These are phyloP conservation scores for Hirudinaria manillensis DNA, from an alignment of 2,888 invertebrate species.

Conservation along the genomic window DNA sequence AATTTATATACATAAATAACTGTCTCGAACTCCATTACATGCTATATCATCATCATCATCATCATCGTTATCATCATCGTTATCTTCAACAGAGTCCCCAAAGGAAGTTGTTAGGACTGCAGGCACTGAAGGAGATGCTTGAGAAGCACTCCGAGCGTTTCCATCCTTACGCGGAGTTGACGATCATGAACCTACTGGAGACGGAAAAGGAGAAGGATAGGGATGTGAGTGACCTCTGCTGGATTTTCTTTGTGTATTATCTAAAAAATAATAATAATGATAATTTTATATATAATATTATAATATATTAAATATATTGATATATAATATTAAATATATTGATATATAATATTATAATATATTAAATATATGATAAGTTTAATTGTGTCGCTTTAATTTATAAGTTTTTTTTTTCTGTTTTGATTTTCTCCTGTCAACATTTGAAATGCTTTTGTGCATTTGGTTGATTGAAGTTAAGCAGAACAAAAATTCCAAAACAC, in stretches of 20 bases:
- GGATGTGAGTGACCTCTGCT: conserved; percentile 50
- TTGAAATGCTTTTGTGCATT: no score
- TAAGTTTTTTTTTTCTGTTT: no score
- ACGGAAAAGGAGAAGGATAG: conserved; percentile 66
- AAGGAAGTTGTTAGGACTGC: conserved; percentile 62
- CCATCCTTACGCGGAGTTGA: conserved; percentile 80
- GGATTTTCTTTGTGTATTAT: background rate
- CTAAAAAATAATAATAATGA: background rate
- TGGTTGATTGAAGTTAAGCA: no score
- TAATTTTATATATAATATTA: background rate
- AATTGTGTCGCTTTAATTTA: no score
- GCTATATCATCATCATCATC: no score
- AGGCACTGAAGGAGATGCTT: conserved; percentile 77
- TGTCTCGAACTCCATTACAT: no score
- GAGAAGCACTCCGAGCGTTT: conserved; percentile 71
- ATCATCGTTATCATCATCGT: background rate
- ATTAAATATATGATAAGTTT: no score
- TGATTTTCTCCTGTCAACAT: no score
- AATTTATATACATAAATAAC: no score
- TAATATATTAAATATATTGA: background rate
- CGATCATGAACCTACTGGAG: conserved; percentile 79
- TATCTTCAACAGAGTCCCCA: background rate
- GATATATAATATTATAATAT: no score
- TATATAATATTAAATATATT: background rate
- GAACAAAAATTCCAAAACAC: no score